These are phyloP conservation scores for Zaprionus davidi DNA, from an alignment of 1,140 invertebrate species.

Conservation along the genomic window DNA sequence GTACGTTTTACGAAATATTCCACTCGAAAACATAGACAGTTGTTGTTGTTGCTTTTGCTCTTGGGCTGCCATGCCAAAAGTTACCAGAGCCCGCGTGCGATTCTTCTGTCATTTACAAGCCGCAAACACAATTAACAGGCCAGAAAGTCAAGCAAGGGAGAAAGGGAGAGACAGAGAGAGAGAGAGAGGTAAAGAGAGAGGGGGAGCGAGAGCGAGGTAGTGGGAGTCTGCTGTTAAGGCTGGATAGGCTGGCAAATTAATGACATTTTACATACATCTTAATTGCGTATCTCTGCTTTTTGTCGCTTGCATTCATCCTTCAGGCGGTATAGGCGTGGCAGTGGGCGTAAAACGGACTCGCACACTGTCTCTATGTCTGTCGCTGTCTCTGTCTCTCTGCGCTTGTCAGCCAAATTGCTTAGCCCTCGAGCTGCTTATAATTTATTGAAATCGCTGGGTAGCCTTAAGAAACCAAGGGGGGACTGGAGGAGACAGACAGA, in stretches of 20 bases:
- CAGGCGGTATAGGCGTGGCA: conserved; percentile 10
- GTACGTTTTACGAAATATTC: neutral
- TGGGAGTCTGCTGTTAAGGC: too few species aligned
- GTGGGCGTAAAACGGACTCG: neutral
- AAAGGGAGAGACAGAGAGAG: neutral
- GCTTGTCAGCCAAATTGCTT: conserved; percentile 58
- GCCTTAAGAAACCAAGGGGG: neutral
- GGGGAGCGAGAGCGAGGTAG: neutral
- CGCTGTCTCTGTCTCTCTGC: conserved; percentile 12
- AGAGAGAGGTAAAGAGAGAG: neutral
- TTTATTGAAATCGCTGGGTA: conserved; percentile 70
- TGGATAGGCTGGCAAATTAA: conserved; percentile 41
- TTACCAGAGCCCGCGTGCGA: neutral
- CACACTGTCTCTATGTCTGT: neutral
- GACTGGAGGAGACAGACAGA: neutral
- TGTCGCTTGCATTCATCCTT: conserved; percentile 31
- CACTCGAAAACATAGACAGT: neutral
- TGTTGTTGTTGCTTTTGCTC: neutral
- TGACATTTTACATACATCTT: conserved; percentile 53
- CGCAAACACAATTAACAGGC: conserved; percentile 17
- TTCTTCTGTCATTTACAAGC: conserved; percentile 6
- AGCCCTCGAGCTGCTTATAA: conserved; percentile 71
- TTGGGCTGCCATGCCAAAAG: neutral
- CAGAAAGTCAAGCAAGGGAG: neutral
- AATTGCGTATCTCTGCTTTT: conserved; percentile 53